These are phyloP conservation scores for Aleiodes testaceus DNA, from an alignment of 2,888 invertebrate species.

Conservation along the genomic window DNA sequence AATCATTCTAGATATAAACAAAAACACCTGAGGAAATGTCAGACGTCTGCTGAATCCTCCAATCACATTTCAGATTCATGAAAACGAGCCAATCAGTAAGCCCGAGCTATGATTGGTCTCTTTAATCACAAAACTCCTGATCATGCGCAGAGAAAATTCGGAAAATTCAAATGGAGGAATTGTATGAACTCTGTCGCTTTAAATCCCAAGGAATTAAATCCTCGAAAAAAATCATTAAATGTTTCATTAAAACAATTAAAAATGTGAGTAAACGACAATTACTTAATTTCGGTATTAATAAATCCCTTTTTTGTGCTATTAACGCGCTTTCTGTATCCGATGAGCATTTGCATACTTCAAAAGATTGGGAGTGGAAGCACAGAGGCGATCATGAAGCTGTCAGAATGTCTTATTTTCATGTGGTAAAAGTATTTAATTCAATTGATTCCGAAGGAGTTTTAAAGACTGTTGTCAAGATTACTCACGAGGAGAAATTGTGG, in stretches of 20 bases:
- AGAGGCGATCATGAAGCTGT: conserved; percentile 55
- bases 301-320: conserved; percentile 51
- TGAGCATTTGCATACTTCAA: conserved; percentile 44
- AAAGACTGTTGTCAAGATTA: conserved; percentile 67
- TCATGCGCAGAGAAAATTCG: no score
- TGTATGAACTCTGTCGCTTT: no score
- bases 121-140: no score
- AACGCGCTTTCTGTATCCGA: conserved; percentile 58
- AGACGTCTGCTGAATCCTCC: no score
- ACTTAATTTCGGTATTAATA: background rate
- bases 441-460: conserved; percentile 62
- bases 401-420: conserved; percentile 56
- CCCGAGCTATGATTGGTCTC: no score
- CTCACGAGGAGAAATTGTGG: conserved; percentile 72
- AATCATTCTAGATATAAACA: no score
- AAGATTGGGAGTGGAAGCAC: conserved; percentile 57
- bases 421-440: conserved; percentile 55
- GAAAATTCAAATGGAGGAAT: no score
- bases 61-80: no score
- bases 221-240: conserved; percentile 16
- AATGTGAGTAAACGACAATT: background rate
- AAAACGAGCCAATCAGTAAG: no score
- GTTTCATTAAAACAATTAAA: conserved; percentile 4
- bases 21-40: no score
- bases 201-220: no score